Evolutionary conservation across 2,797 vertebrate species (phyloP), one percentile per base, ranked within the genome.

Genomic region (Galaxias olidus): DNA sequence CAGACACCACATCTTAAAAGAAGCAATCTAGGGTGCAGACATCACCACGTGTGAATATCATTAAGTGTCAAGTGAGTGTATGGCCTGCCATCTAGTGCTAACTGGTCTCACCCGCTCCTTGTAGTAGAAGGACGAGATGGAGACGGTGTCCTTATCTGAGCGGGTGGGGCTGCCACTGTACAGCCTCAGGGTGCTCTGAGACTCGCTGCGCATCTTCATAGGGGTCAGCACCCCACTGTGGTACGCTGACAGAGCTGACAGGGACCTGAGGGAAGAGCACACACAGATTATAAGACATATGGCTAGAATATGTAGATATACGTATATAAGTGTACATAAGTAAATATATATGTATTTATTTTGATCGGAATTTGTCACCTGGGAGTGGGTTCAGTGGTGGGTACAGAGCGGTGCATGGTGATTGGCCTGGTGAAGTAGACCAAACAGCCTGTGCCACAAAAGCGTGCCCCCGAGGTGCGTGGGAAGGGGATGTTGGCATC

Each of bases 81-180:
- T 42, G 17, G 8, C 15, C 9, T 45, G 1, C 1, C 9, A 8
- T 15, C 15, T 15, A 7, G 14, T 20, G 43, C n/a, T 19, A 20
- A 10, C 1, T 10, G 20, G 10, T 63, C 92, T 92, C 91, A 98
- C 97, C 93, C 97, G 91, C 59, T 99, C 96, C 88, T 99, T 99
- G 73, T 98, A 99, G 90, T 98, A 99, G 88, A 99, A 99, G 78
- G 96, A 98, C 18, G 96, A 98, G 72, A 99, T 95, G 83, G 97
- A 99, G 69, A 99, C 97, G 50, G 95, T 95, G 75, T 98, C 97
- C 84, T 99, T 99, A 86, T 98, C 97, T 0, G 93, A 92, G 62
- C 96, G 96, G 0, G 97, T 98, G 0, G 96, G 97, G 72, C 96
- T 99, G 68, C 97, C 94, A 0, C 97, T 95, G 86, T 98, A 99